phyloP scores from a whole-genome alignment of 2,797 vertebrate genomes.

The Cryptoprocta ferox region DNA sequence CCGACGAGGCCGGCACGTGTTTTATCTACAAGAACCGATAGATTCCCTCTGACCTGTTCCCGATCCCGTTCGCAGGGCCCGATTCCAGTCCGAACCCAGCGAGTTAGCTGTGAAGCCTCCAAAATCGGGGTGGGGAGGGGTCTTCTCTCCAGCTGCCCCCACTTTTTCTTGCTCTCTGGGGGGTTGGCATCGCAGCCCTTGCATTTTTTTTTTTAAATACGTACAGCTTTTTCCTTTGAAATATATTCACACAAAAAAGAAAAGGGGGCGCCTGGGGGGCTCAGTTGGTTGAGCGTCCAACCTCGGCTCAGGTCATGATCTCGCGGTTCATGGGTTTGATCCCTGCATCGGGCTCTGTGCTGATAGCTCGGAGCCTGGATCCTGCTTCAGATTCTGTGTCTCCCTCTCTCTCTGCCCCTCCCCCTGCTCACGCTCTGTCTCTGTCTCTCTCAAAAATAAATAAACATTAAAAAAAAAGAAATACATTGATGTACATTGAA shows the following conservation, averaged over 20 bases:
- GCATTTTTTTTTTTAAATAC: background rate
- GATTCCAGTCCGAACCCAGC: slow-evolving; percentile 47
- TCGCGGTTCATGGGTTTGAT: fast-evolving
- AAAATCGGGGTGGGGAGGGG: background rate
- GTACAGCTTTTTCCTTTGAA: background rate
- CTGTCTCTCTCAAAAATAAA: too few relatives aligned
- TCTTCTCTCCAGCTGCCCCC: background rate
- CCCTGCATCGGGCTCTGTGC: too few relatives aligned
- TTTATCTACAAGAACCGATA: background rate
- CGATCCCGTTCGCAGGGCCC: background rate
- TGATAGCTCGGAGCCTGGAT: too few relatives aligned
- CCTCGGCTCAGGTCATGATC: too few relatives aligned
- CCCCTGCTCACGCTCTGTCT: too few relatives aligned
- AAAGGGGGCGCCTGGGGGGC: too few relatives aligned
- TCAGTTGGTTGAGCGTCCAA: too few relatives aligned
- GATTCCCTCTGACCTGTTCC: background rate
- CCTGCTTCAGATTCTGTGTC: too few relatives aligned
- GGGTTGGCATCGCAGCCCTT: background rate
- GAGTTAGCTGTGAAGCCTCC: slow-evolving; percentile 65
- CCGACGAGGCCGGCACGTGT: fast-evolving
- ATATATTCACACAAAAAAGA: background rate
- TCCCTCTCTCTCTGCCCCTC: too few relatives aligned
- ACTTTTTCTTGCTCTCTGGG: fast-evolving
- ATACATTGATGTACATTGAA: background rate
- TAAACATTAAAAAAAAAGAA: too few relatives aligned